Evolutionary conservation across 1,140 invertebrate genomes (phyloP).

Genomic region (Prorops nasuta): DNA sequence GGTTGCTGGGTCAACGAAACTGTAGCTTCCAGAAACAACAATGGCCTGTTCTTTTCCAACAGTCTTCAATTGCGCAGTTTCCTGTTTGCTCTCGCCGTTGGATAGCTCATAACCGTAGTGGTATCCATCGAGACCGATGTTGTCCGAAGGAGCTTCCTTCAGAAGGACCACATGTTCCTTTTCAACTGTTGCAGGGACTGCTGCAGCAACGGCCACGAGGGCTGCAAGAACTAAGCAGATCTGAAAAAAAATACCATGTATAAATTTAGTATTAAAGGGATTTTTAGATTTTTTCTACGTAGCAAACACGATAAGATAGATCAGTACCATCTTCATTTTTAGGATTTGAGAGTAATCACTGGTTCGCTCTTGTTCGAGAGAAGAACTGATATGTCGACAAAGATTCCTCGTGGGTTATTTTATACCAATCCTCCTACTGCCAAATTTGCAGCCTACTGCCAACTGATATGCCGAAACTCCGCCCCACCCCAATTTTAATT

Average conservation of each 20-base stretch:
- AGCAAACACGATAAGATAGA: neutral
- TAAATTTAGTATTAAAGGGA: neutral
- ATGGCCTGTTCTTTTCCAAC: constrained; percentile 24
- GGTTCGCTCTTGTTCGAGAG: constrained; percentile 16
- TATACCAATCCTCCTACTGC: constrained; percentile 37
- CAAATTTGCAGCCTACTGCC: too few relatives aligned
- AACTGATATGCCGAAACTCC: too few relatives aligned
- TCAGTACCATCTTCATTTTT: constrained; percentile 37
- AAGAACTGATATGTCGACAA: constrained; percentile 24
- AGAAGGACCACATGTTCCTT: constrained; percentile 34
- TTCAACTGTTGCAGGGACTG: constrained; percentile 24
- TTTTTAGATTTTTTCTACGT: neutral
- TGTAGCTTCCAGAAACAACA: constrained; percentile 20
- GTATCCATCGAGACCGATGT: constrained; percentile 50
- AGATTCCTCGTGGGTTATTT: constrained; percentile 20
- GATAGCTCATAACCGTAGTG: constrained; percentile 59
- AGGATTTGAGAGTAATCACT: constrained; percentile 4
- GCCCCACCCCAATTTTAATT: too few relatives aligned
- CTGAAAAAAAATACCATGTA: constrained; percentile 15
- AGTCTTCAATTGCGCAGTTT: constrained; percentile 40
- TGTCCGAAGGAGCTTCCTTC: constrained; percentile 40
- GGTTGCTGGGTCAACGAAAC: constrained; percentile 21
- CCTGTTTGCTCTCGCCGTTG: constrained; percentile 60
- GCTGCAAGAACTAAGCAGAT: constrained; percentile 34
- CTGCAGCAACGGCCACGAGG: constrained; percentile 40